phyloP scores from a whole-genome alignment of 2,888 invertebrate genomes.

The Trichogramma dendrolimi region DNA sequence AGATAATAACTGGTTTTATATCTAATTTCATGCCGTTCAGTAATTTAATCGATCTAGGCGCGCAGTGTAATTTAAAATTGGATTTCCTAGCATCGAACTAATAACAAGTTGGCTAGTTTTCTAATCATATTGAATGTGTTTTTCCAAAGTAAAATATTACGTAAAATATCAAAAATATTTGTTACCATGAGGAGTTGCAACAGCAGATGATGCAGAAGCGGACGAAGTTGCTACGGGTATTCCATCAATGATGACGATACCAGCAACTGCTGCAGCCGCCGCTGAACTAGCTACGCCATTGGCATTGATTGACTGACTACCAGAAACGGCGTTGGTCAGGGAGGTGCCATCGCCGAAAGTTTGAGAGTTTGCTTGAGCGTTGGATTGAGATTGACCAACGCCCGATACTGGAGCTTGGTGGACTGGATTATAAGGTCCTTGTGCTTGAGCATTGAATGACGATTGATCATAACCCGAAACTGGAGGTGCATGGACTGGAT shows the following conservation, averaged over 20 bases:
- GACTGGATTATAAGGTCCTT: too few species aligned
- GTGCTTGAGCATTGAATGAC: too few species aligned
- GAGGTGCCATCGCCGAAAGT: conserved; percentile 10
- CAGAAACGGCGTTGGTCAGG: conserved; percentile 17
- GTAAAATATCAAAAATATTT: background rate
- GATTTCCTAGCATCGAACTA: too few species aligned
- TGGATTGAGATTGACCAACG: background rate
- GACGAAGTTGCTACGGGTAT: conserved; percentile 29
- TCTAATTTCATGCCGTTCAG: too few species aligned
- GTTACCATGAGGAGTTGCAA: conserved; percentile 17
- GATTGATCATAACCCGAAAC: too few species aligned
- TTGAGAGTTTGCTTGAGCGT: conserved; percentile 18
- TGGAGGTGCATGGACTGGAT: too few species aligned
- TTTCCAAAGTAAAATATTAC: background rate
- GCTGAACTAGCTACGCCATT: conserved; percentile 21
- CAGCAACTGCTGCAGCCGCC: conserved; percentile 27
- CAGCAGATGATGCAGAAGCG: conserved; percentile 28
- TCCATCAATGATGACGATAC: conserved; percentile 26
- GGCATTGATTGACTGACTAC: conserved; percentile 5
- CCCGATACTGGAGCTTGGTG: background rate
- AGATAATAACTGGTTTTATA: too few species aligned
- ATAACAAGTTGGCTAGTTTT: too few species aligned
- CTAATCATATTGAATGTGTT: background rate
- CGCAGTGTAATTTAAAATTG: too few species aligned
- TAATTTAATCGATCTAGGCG: too few species aligned